Evolutionary conservation across 2,888 invertebrate genomes (phyloP).

Genomic region (Pristionchus japonicus): DNA sequence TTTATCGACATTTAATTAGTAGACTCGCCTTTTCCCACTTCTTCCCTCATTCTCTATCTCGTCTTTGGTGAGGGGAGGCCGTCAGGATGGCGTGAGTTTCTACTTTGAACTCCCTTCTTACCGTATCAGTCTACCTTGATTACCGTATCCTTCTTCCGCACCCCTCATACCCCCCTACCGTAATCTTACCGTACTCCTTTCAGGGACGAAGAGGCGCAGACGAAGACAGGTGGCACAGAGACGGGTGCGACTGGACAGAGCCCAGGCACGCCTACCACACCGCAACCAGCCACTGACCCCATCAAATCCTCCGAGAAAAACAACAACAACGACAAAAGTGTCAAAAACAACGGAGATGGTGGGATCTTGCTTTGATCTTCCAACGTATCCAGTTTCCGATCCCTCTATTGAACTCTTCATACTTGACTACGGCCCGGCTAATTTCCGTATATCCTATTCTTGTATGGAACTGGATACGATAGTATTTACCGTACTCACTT

Average conservation of each 20-base stretch:
- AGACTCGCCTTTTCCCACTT: neutral
- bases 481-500: neutral
- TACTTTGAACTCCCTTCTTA: neutral
- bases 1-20: neutral
- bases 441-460: neutral
- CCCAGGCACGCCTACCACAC: neutral
- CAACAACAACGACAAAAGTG: neutral
- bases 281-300: neutral
- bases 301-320: neutral
- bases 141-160: neutral
- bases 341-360: neutral
- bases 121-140: neutral
- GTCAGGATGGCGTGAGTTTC: slow-evolving; percentile 12
- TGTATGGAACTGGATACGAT: too few species aligned
- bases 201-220: neutral
- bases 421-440: neutral
- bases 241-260: neutral
- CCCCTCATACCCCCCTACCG: neutral
- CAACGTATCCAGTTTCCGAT: neutral
- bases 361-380: neutral
- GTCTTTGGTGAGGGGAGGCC: neutral
- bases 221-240: neutral
- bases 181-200: neutral
- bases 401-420: neutral
- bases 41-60: neutral